Percentiles rank a stretch among this genome's conserved stretches.
Evolutionary conservation across 37 sponge, comb jelly and placozoan species (phyloP).

Genomic region (Hormiphora californensis): DNA sequence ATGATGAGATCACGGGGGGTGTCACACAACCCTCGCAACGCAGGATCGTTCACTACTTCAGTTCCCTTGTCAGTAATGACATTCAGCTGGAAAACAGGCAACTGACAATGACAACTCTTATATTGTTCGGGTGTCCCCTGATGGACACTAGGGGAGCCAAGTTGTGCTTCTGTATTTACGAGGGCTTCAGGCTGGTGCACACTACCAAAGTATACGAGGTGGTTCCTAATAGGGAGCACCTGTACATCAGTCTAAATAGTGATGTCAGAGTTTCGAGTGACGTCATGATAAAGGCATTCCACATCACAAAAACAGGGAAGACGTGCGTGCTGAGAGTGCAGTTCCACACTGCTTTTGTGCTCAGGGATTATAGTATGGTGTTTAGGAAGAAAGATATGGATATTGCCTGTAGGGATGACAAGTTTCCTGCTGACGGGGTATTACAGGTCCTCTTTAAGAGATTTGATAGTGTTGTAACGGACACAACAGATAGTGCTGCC

Average conservation of each 20-base stretch:
- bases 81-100: slow-evolving; percentile 64
- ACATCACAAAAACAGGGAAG: slow-evolving; percentile 71
- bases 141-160: slow-evolving; percentile 86
- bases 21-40: slow-evolving; percentile 98
- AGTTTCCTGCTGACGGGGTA: slow-evolving; percentile 17
- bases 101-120: slow-evolving; percentile 66
- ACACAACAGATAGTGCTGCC: not conserved
- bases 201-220: slow-evolving; percentile 79
- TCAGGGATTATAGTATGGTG: slow-evolving; percentile 70
- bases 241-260: slow-evolving; percentile 8
- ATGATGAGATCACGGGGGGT: slow-evolving; percentile 73
- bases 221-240: not conserved
- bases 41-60: slow-evolving; percentile 79
- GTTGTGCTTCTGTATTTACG: slow-evolving; percentile 81
- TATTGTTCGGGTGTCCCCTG: slow-evolving; percentile 88
- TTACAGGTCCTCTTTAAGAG: slow-evolving; percentile 11
- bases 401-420: slow-evolving; percentile 69
- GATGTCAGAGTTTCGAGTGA: slow-evolving; percentile 5
- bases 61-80: slow-evolving; percentile 74
- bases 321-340: slow-evolving; percentile 83
- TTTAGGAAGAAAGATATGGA: slow-evolving; percentile 82
- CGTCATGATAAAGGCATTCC: slow-evolving; percentile 73
- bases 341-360: slow-evolving; percentile 74
- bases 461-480: slow-evolving; percentile 16
- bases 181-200: slow-evolving; percentile 74